phyloP scores from a whole-genome alignment of 1,140 invertebrate species.

The Meloidogyne exigua region DNA sequence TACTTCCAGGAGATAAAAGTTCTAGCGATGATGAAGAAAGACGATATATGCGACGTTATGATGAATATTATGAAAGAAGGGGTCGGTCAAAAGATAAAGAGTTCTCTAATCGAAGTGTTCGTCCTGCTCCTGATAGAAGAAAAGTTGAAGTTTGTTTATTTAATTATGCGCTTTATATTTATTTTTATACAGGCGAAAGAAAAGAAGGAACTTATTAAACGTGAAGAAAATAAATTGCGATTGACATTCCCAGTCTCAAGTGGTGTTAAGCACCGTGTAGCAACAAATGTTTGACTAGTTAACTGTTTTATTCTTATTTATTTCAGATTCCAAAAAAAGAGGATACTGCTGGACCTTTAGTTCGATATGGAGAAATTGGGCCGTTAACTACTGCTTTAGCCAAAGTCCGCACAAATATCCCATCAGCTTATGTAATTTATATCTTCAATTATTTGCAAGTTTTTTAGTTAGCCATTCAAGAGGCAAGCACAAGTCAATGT shows the following conservation, averaged over 20 bases:
- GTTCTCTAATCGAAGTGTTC: constrained; percentile 20
- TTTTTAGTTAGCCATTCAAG: constrained; percentile 10
- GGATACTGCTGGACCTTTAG: constrained; percentile 14
- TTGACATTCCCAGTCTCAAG: constrained; percentile 33
- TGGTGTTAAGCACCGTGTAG: constrained; percentile 28
- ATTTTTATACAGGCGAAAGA: not conserved
- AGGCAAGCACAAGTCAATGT: constrained; percentile 2
- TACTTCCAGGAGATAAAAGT: constrained; percentile 23
- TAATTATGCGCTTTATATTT: no score
- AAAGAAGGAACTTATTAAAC: not conserved
- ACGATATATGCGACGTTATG: constrained; percentile 24
- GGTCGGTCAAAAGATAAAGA: constrained; percentile 23
- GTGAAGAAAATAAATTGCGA: constrained; percentile 22
- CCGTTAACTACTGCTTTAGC: constrained; percentile 29
- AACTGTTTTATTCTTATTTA: not conserved
- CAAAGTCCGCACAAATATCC: constrained; percentile 33
- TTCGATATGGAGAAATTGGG: constrained; percentile 24
- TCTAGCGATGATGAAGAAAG: constrained; percentile 24
- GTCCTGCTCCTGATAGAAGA: constrained; percentile 8
- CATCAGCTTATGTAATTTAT: constrained; percentile 29
- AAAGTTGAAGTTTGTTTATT: not conserved
- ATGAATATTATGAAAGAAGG: constrained; percentile 12
- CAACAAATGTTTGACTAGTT: constrained; percentile 11
- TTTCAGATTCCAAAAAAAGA: constrained; percentile 12
- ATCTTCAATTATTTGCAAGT: not conserved